Evolutionary conservation across 2,797 vertebrate species (phyloP).

Genomic region (Melanotaenia trifasciata): DNA sequence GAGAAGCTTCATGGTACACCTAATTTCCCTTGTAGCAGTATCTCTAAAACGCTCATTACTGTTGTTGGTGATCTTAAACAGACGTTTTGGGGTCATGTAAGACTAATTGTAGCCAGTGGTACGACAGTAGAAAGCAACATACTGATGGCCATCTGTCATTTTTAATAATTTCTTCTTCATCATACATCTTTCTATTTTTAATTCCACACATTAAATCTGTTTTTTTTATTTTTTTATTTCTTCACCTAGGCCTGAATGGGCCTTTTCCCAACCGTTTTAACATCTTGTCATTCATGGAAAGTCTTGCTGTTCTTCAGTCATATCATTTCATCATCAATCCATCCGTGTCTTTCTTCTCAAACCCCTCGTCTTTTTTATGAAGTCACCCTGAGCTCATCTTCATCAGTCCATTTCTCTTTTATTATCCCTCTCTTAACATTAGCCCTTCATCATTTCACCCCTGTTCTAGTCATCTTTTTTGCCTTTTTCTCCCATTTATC

Average conservation of each 20-base stretch:
- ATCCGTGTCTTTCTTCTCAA: slow-evolving; percentile 1
- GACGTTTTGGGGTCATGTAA: slow-evolving; percentile 55
- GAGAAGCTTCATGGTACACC: slow-evolving; percentile 32
- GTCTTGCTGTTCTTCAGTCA: neutral
- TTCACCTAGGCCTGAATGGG: slow-evolving; percentile 17
- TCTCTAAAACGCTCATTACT: slow-evolving; percentile 50
- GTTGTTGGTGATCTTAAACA: slow-evolving; percentile 41
- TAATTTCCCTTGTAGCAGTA: slow-evolving; percentile 27
- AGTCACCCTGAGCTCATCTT: slow-evolving; percentile 20
- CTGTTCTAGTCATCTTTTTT: slow-evolving; percentile 19
- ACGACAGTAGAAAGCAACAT: slow-evolving; percentile 26
- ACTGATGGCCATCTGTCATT: slow-evolving; percentile 65
- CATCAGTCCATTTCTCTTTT: slow-evolving; percentile 5
- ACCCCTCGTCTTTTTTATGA: slow-evolving; percentile 1
- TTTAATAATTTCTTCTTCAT: slow-evolving; percentile 44
- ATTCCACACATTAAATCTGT: slow-evolving; percentile 17
- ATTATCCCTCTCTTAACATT: slow-evolving; percentile 4
- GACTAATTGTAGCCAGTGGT: slow-evolving; percentile 61
- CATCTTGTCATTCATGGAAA: slow-evolving; percentile 19
- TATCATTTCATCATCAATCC: slow-evolving; percentile 7
- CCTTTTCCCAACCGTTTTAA: slow-evolving; percentile 27
- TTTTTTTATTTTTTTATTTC: neutral
- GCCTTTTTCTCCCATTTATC: neutral
- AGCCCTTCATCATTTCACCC: slow-evolving; percentile 14
- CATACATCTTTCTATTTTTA: slow-evolving; percentile 48